A percentile compares a stretch with the other conserved stretches of the same genome.
Evolutionary conservation across 1,140 invertebrate species (phyloP).

Genomic region (Drosophila nigrodunni): DNA sequence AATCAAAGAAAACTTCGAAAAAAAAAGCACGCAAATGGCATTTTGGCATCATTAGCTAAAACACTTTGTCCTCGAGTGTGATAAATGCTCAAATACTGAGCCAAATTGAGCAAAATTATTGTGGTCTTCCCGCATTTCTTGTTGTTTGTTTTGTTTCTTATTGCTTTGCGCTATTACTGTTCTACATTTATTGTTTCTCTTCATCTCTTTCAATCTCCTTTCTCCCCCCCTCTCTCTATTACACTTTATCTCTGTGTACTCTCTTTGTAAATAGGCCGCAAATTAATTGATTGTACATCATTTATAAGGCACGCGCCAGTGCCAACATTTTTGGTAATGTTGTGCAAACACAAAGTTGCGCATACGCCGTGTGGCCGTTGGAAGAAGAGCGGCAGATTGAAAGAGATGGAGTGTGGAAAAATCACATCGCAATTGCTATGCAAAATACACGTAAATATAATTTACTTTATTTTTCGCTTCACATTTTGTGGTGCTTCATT

Average conservation of each 20-base stretch:
- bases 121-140: constrained; percentile 22
- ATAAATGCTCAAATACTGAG: constrained; percentile 70
- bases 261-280: constrained; percentile 71
- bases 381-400: neutral
- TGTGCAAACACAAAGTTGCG: constrained; percentile 60
- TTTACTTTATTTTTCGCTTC: constrained; percentile 66
- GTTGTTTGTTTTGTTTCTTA: constrained; percentile 42
- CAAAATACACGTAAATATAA: constrained; percentile 79
- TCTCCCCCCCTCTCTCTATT: constrained; percentile 2
- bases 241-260: constrained; percentile 30
- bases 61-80: constrained; percentile 74
- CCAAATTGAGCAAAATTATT: constrained; percentile 71
- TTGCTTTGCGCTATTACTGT: constrained; percentile 30
- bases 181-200: neutral
- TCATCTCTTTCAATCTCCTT: neutral
- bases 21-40: constrained; percentile 5
- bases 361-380: constrained; percentile 49
- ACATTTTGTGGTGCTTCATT: constrained; percentile 63
- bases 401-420: neutral
- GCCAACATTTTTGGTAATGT: constrained; percentile 47
- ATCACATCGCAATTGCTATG: constrained; percentile 67
- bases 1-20: neutral
- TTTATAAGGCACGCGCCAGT: constrained; percentile 70
- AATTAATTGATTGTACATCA: constrained; percentile 81
- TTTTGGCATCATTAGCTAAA: constrained; percentile 65